Conservation (phyloP, 2,888 invertebrate genomes). For the Corbicula japonica region DNA sequence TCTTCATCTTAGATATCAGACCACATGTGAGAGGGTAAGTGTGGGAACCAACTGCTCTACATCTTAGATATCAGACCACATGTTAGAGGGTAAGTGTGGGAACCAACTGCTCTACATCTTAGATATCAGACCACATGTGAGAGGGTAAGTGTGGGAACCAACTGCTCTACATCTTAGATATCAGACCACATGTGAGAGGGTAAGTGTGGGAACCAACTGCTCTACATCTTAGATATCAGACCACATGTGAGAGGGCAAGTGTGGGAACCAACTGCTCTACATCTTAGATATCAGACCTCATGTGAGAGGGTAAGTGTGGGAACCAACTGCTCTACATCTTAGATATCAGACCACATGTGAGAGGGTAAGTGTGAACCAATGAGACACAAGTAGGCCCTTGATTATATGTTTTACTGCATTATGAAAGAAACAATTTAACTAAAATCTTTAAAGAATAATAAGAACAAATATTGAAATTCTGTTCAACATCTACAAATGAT, state of each 20-base stretch:
- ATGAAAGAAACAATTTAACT: too few species aligned
- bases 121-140: slow-evolving; percentile 93
- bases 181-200: slow-evolving; percentile 92
- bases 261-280: slow-evolving; percentile 98
- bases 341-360: slow-evolving; percentile 93
- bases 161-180: slow-evolving; percentile 96
- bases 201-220: slow-evolving; percentile 96
- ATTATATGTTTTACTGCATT: too few species aligned
- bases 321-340: slow-evolving; percentile 96
- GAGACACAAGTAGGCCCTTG: too few species aligned
- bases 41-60: slow-evolving; percentile 96
- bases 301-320: slow-evolving; percentile 93
- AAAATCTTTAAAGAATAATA: too few species aligned
- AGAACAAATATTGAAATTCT: too few species aligned
- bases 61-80: slow-evolving; percentile 94
- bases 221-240: slow-evolving; percentile 95
- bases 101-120: slow-evolving; percentile 96
- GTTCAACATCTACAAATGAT: too few species aligned
- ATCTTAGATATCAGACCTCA: slow-evolving; percentile 94
- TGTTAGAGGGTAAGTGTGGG: slow-evolving; percentile 90
- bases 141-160: slow-evolving; percentile 89
- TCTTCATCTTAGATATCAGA: slow-evolving; percentile 95
- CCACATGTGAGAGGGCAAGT: slow-evolving; percentile 90
- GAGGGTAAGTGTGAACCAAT: slow-evolving; percentile 91
- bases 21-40: slow-evolving; percentile 90